Conservation (phyloP, 2,113 vertebrate genomes). For the Ivindomyrus marchei region DNA sequence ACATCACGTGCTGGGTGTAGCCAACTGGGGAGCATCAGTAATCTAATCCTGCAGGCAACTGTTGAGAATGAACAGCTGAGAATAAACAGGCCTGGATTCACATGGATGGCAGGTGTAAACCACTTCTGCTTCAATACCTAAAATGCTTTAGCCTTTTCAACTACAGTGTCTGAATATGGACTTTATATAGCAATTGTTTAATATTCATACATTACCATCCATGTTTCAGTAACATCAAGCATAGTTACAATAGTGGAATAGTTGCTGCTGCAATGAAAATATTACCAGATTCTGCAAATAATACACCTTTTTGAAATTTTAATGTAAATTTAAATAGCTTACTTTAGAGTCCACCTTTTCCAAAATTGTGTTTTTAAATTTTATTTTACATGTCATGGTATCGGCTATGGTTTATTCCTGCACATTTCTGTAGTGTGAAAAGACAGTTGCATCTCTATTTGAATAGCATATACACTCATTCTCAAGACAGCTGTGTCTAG, state of each 20-base stretch:
- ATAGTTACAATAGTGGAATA: not conserved
- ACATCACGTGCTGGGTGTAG: slow-evolving; percentile 64
- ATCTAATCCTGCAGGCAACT: slow-evolving; percentile 79
- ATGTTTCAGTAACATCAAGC: not conserved
- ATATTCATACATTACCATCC: not conserved
- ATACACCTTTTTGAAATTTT: not conserved
- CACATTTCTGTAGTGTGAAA: not conserved
- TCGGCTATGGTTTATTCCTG: not conserved
- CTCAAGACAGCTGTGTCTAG: not conserved
- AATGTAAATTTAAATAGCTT: not conserved
- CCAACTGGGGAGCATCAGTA: slow-evolving; percentile 76
- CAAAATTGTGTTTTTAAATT: not conserved
- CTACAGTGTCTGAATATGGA: not conserved
- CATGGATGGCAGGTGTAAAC: slow-evolving; percentile 66
- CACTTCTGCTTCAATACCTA: slow-evolving; percentile 12
- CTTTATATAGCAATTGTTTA: not conserved
- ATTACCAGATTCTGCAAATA: not conserved
- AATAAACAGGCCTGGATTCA: slow-evolving; percentile 65
- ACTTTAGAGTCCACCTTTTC: not conserved
- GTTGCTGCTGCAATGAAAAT: not conserved
- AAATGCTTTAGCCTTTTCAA: not conserved
- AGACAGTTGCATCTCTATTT: not conserved
- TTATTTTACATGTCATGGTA: not conserved
- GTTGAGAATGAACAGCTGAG: slow-evolving; percentile 64
- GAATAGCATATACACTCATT: not conserved